A percentile compares a stretch with the other conserved stretches of the same genome.
These are phyloP conservation scores for Amiota minor DNA, from an alignment of 2,888 invertebrate species.

Conservation along the genomic window DNA sequence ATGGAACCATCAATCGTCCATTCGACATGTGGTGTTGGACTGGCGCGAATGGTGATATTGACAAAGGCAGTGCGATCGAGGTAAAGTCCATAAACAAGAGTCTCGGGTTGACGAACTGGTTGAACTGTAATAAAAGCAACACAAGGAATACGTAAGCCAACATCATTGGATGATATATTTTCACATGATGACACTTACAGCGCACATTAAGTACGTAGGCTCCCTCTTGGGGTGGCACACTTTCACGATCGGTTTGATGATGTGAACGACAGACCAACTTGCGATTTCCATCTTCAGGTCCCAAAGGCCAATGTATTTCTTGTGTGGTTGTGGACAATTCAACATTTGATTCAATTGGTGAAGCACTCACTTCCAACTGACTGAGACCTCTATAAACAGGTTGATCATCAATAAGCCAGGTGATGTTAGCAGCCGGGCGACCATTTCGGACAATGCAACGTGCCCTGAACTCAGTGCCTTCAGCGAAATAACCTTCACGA, in stretches of 20 bases:
- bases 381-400: constrained; percentile 77
- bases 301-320: constrained; percentile 78
- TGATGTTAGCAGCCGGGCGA: constrained; percentile 83
- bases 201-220: constrained; percentile 75
- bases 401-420: constrained; percentile 82
- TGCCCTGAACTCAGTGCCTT: constrained; percentile 79
- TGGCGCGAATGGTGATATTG: constrained; percentile 82
- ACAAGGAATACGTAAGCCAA: constrained; percentile 23
- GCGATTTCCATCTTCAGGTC: constrained; percentile 80
- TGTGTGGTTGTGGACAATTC: constrained; percentile 79
- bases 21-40: constrained; percentile 81
- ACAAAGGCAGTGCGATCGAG: constrained; percentile 82
- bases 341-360: constrained; percentile 74
- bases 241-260: constrained; percentile 75
- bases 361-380: constrained; percentile 73
- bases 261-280: constrained; percentile 79
- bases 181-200: constrained; percentile 75
- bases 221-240: constrained; percentile 65
- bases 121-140: constrained; percentile 75
- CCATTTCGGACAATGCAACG: constrained; percentile 81
- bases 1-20: constrained; percentile 79
- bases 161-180: background rate
- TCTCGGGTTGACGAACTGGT: constrained; percentile 77
- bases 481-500: constrained; percentile 70
- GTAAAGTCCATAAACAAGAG: constrained; percentile 83